Percentiles rank a stretch among this genome's conserved stretches.
These are phyloP conservation scores for Muscicapa striata DNA, from an alignment of 2,797 vertebrate genomes.

Conservation along the genomic window DNA sequence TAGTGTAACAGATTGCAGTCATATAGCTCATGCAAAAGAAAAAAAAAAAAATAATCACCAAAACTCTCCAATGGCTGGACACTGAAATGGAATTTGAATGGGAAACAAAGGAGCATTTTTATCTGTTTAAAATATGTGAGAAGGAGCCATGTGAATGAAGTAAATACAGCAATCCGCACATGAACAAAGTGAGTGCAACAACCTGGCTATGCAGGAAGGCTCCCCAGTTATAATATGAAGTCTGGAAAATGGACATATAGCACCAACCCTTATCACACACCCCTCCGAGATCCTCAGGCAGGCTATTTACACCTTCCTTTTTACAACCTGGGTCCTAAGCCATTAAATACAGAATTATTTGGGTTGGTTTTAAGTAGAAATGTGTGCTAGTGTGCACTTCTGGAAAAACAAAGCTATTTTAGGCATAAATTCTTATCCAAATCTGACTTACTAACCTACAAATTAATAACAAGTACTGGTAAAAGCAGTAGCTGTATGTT, in stretches of 20 bases:
- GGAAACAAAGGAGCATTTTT: background rate
- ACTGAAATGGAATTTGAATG: background rate
- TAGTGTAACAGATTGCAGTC: background rate
- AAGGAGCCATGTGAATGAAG: rapidly evolving
- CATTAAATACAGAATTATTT: background rate
- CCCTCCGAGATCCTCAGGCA: too few species aligned
- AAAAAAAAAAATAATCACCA: background rate
- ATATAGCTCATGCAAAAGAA: background rate
- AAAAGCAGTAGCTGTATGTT: background rate
- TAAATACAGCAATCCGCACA: rapidly evolving
- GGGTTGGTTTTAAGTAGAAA: background rate
- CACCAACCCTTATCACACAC: background rate
- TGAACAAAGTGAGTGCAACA: background rate
- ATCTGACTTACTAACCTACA: background rate
- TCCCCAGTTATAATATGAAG: rapidly evolving
- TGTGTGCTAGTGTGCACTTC: background rate
- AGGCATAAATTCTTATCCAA: background rate
- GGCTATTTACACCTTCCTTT: background rate
- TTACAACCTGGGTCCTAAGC: background rate
- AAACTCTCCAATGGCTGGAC: background rate
- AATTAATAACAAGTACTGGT: background rate
- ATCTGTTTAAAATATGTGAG: rapidly evolving
- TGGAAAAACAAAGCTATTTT: background rate
- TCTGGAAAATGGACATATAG: background rate
- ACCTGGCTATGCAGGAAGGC: background rate